These are phyloP conservation scores for Latheticus oryzae DNA, from an alignment of 2,888 invertebrate species.

Conservation along the genomic window DNA sequence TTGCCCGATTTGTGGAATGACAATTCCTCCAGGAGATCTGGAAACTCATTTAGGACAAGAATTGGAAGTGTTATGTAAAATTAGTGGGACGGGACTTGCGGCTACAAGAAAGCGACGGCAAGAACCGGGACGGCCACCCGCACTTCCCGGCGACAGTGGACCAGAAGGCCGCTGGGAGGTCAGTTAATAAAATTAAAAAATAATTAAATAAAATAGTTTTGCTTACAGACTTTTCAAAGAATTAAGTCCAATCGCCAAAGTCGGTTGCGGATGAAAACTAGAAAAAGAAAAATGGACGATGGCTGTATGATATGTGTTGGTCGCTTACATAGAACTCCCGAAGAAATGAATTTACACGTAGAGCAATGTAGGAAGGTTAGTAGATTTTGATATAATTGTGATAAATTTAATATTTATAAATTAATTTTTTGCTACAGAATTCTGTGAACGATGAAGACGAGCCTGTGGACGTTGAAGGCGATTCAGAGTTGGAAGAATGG, in stretches of 20 bases:
- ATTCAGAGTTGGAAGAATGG: conserved; percentile 72
- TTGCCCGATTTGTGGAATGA: conserved; percentile 79
- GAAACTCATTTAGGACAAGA: conserved; percentile 78
- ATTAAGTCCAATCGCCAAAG: conserved; percentile 78
- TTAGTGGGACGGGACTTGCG: conserved; percentile 67
- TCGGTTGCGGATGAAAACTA: conserved; percentile 74
- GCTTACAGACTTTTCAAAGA: conserved; percentile 74
- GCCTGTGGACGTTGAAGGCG: conserved; percentile 76
- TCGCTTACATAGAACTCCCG: conserved; percentile 68
- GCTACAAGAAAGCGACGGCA: conserved; percentile 65
- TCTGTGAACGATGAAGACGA: conserved; percentile 72
- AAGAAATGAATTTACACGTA: conserved; percentile 73
- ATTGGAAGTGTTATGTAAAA: conserved; percentile 75
- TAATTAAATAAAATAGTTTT: conserved; percentile 10
- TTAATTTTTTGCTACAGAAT: conserved; percentile 42
- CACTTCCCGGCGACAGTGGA: conserved; percentile 66
- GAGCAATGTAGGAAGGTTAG: conserved; percentile 73
- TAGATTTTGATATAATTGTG: conserved; percentile 5
- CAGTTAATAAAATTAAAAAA: conserved; percentile 43
- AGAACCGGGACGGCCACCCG: conserved; percentile 62
- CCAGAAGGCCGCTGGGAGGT: conserved; percentile 77
- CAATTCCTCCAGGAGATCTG: conserved; percentile 74
- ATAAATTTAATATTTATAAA: not conserved
- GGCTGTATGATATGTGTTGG: conserved; percentile 77
- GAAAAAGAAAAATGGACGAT: conserved; percentile 75